Conservation (phyloP, 2,113 vertebrate genomes). For the Columba janthina region DNA sequence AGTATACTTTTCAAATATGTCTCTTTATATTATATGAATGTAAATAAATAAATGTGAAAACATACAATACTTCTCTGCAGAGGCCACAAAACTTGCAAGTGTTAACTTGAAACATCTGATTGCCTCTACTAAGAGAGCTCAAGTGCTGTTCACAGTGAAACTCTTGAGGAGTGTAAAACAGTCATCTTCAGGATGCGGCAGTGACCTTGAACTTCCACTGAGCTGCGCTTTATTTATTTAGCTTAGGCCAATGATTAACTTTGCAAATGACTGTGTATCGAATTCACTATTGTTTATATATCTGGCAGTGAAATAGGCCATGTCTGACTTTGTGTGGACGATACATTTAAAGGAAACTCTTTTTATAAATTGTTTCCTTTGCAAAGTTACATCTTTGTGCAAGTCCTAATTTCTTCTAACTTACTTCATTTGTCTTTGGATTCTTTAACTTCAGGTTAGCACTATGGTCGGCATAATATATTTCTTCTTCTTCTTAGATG, state of each 20-base stretch:
- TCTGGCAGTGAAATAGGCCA: neutral
- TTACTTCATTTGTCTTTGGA: conserved; percentile 1
- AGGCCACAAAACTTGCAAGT: neutral
- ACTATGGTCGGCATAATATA: neutral
- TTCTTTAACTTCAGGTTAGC: neutral
- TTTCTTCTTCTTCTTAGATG: neutral
- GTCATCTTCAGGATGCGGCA: neutral
- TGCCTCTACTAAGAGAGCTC: neutral
- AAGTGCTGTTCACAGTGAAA: neutral
- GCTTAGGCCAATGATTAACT: conserved; percentile 35
- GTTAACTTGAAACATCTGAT: neutral
- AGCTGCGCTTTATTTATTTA: conserved; percentile 3
- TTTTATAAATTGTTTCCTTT: conserved; percentile 23
- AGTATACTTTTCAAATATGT: neutral
- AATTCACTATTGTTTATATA: neutral
- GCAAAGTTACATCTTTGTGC: neutral
- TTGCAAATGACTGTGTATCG: neutral
- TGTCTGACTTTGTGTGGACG: neutral
- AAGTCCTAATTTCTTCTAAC: neutral
- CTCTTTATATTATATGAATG: neutral
- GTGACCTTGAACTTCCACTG: conserved; percentile 31
- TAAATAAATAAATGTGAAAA: neutral
- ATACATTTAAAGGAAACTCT: neutral
- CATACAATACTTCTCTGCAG: neutral
- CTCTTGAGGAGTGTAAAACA: neutral